Evolutionary conservation across 2,113 vertebrate genomes (phyloP).

Genomic region (Solea senegalensis): DNA sequence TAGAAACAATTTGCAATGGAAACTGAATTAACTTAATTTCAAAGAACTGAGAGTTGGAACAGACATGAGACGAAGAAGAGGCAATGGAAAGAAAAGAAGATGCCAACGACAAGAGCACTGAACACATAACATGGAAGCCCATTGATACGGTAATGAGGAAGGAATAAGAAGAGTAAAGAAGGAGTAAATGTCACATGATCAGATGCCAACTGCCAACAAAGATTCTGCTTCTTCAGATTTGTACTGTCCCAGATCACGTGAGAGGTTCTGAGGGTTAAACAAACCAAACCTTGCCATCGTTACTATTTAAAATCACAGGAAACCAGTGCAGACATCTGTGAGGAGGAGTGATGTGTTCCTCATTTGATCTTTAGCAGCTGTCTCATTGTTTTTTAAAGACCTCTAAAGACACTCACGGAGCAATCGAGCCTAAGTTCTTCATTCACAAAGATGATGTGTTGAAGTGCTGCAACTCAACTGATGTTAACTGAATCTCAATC

Average conservation of each 20-base stretch:
- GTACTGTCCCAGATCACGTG: background rate
- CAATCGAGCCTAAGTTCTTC: background rate
- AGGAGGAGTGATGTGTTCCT: background rate
- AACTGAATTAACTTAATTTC: constrained; percentile 6
- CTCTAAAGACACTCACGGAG: background rate
- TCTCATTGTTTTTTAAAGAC: background rate
- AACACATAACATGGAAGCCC: background rate
- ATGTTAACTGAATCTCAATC: too few relatives aligned
- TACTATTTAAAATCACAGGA: constrained; percentile 1
- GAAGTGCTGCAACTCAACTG: too few relatives aligned
- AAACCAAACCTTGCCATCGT: background rate
- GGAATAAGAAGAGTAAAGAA: too few relatives aligned
- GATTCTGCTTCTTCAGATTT: background rate
- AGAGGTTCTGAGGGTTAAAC: background rate
- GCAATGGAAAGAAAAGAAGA: too few relatives aligned
- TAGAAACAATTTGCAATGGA: background rate
- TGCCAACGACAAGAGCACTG: too few relatives aligned
- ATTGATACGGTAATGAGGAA: too few relatives aligned
- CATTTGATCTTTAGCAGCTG: background rate
- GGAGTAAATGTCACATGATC: too few relatives aligned
- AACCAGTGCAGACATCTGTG: background rate
- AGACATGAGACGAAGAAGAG: background rate
- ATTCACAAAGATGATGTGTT: too few relatives aligned
- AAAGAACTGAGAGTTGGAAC: background rate
- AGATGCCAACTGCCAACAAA: too few relatives aligned